Base-by-base conservation (phyloP, 2,888 invertebrate species). In the Cataglyphis rosenhaueri region DNA sequence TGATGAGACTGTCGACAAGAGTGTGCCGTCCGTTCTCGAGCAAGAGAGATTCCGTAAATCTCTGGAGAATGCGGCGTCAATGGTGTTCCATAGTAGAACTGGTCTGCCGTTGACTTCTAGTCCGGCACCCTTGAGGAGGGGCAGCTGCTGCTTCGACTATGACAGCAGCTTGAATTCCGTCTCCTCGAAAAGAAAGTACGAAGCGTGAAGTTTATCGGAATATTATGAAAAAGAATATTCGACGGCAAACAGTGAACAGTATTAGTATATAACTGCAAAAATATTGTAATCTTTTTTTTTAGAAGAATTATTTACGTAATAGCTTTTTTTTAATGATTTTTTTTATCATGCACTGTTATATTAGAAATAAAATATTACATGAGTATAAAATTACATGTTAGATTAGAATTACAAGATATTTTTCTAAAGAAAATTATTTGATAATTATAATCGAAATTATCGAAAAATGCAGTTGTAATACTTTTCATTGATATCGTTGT, bases 41-140 rank as follows among this genome's bases (percentile, higher is more conserved):
- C 96, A 97, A 95, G 97, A 97, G 76, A 95, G 96, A 86, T 97
- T 98, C 92, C 95, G 97, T 10, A 96, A 97, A 93, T 96, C 97
- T 44, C 95, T 98, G 91, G 97, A 97, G 90, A 97, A 96, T 68
- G 97, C 98, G 0, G 97, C 98, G 0, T 97, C 97, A 0, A 97
- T 98, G 97, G 97, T 98, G 89, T 98, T 98, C 94, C 97, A 98
- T 93, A 96, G 97, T 41, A 96, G 96, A 90, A 98, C 97, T 18
- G 98, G 98, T 0, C 95, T 98, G 74, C 98, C 98, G 0, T 95
- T 98, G 64, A 97, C 98, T 0, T 98, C 98, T 55, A 98, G 98
- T 93, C 98, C 98, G 0, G 98, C 98, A 1, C 98, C 98, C 0
- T 94, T 97, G 85, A 95, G 98, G 64, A 95, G 97, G 73, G 97